A percentile compares a stretch with the other conserved stretches of the same genome.
Evolutionary conservation across 2,797 vertebrate genomes (phyloP).

Genomic region (Acanthurus tractus): DNA sequence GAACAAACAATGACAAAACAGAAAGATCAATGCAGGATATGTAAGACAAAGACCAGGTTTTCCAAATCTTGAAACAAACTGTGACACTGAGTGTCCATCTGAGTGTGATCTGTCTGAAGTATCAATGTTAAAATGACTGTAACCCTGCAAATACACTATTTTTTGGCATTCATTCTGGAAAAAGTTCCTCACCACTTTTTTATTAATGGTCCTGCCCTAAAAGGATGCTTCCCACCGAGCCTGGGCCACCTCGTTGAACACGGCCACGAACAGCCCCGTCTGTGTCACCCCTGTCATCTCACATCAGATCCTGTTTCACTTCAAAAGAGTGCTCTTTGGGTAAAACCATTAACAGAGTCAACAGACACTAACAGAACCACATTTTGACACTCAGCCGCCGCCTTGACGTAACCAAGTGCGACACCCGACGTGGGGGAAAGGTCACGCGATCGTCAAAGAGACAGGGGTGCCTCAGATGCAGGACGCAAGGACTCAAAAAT

Average conservation of each 20-base stretch:
- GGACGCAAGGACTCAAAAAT: slow-evolving; percentile 78
- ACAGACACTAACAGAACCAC: slow-evolving; percentile 79
- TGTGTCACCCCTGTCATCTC: slow-evolving; percentile 74
- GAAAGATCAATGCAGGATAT: too few species aligned
- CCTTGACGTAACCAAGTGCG: slow-evolving; percentile 83
- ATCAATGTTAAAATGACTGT: background rate
- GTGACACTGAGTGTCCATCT: background rate
- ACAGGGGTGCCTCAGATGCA: slow-evolving; percentile 82
- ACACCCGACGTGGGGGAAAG: slow-evolving; percentile 89
- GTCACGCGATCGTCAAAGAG: slow-evolving; percentile 87
- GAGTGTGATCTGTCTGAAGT: slow-evolving; percentile 8
- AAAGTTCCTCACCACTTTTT: slow-evolving; percentile 40
- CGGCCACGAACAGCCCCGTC: slow-evolving; percentile 68
- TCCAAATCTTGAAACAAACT: background rate
- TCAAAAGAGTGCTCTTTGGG: slow-evolving; percentile 82
- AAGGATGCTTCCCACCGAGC: slow-evolving; percentile 51
- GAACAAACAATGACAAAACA: too few species aligned
- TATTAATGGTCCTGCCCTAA: slow-evolving; percentile 65
- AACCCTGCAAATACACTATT: slow-evolving; percentile 11
- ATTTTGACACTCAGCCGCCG: slow-evolving; percentile 81
- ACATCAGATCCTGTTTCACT: slow-evolving; percentile 78
- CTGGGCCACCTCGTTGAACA: slow-evolving; percentile 67
- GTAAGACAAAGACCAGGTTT: too few species aligned
- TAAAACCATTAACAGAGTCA: slow-evolving; percentile 81
- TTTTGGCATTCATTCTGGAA: slow-evolving; percentile 45